A percentile compares a stretch with the other conserved stretches of the same genome.
These are phyloP conservation scores for Stictocephala bisonia DNA, from an alignment of 2,888 invertebrate genomes.

Conservation along the genomic window DNA sequence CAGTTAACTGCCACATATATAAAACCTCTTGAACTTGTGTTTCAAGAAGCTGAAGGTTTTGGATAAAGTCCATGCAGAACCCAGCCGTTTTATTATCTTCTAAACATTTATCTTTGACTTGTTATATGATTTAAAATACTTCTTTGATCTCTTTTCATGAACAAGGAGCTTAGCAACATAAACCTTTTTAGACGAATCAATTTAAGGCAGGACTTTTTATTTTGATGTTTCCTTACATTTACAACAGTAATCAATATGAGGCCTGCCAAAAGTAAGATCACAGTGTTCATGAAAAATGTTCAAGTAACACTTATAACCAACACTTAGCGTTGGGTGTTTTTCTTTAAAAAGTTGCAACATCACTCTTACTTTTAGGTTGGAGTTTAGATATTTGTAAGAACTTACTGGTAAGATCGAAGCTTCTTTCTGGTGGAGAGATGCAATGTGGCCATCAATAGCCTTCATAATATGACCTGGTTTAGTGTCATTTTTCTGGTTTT, in stretches of 20 bases:
- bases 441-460: constrained; percentile 21
- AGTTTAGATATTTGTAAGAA: constrained; percentile 17
- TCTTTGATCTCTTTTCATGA: constrained; percentile 27
- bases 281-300: constrained; percentile 21
- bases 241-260: constrained; percentile 34
- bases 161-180: constrained; percentile 32
- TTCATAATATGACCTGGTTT: constrained; percentile 26
- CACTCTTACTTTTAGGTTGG: constrained; percentile 8
- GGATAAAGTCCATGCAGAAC: constrained; percentile 38
- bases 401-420: no score
- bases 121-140: constrained; percentile 21
- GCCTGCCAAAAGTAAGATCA: constrained; percentile 32
- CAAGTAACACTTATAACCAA: constrained; percentile 23
- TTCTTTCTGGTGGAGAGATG: constrained; percentile 27
- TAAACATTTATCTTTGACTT: background rate
- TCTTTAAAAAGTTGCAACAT: constrained; percentile 31
- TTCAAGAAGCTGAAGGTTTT: constrained; percentile 35
- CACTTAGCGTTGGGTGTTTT: constrained; percentile 37
- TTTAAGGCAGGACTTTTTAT: constrained; percentile 40
- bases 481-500: no score
- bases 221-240: constrained; percentile 36
- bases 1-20: constrained; percentile 36
- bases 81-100: background rate
- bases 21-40: constrained; percentile 43
- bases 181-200: constrained; percentile 37